Evolutionary conservation across 2,797 vertebrate species (phyloP), one percentile per base, ranked within the genome.

Genomic region (Scyliorhinus canicula): DNA sequence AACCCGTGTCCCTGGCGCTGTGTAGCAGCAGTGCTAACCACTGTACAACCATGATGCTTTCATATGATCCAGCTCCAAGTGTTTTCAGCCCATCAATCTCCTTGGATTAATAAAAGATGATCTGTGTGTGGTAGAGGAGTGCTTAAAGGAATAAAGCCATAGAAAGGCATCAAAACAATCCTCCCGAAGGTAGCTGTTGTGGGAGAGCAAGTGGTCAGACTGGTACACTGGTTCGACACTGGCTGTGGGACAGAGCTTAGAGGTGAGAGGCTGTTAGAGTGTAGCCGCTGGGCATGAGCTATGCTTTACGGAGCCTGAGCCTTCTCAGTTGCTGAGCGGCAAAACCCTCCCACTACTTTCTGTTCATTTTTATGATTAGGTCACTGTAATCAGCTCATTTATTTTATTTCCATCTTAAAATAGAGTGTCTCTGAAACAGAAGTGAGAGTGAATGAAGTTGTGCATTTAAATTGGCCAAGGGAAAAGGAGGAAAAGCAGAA

Each of bases 251-350:
- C 3, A 60, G n/a, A 16, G 35, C 31, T 26, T 60, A 55, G 16
- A 90, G 86, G 14, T 90, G 35, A 3, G 35, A 16, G 55, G 3
- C 5, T 60, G 5, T 79, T 82, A 57, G 84, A 86, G 11, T 11
- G 3, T 47, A 12, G 26, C 8, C n/a, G n/a, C n/a, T n/a, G n/a
- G n/a, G 11, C 24, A 28, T 0, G 11, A 3, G 3, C 0, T 35
- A 14, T 4, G 19, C 77, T 79, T 44, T 79, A 79, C 44, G 1
- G 44, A 44, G 44, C 52, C 35, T 24, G 55, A 60, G 12, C 14
- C 1, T 57, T 31, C 50, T 86, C 31, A 0, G 19, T 86, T 4
- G 9, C 84, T 35, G 26, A 86, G 12, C 2, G 35, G 55, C 55
- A 19, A 90, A 16, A 19, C 24, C 7, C 28, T 24, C 21, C 79